Evolutionary conservation across 2,888 invertebrate genomes (phyloP), one percentile per base, ranked within the genome.

Genomic region (Reticulitermes lucifugus): DNA sequence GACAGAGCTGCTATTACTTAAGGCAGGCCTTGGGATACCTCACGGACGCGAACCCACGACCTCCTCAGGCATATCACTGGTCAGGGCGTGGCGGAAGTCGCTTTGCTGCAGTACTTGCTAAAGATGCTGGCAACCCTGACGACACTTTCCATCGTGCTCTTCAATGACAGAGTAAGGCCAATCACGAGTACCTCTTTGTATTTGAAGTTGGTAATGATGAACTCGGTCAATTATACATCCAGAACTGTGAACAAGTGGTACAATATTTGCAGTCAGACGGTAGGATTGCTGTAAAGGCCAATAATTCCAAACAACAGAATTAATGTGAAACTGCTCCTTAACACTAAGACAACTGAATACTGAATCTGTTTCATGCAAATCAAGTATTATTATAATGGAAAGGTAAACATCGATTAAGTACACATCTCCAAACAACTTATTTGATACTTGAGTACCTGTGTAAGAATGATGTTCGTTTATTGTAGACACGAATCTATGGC

Each of bases 51-150:
- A 77, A 77, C 77, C 46, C 77, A 77, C 77, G 77, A 77, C 73
- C 41, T 46, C 77, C 77, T 46, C 51, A 77, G 77, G 77, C 77
- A 77, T 46, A 46, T 46, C 9, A 77, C 10, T 21, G 35, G 35
- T 73, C 60, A 43, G 81, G 81, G 81, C 46, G 81, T 81, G 81
- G 81, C 81, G 81, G 81, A 81, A 81, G 70, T 81, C 43, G 46
- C 59, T 59, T 10, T 65, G 22, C 60, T 81, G 81, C 81, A 81
- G 60, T 60, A 65, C 35, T 41, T 81, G 65, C 65, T 35, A 80
- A 41, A 65, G 43, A 55, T 81, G 80, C 41, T 70, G 70, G 43
- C 35, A 81, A 29, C 65, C 81, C 65, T 70, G 81, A 43, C 25
- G 81, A 18, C 43, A 41, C 41, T 43, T 75, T 43, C 18, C 7